phyloP scores from a whole-genome alignment of 92 coral and sea anemone genomes.

The Actinernus sp. region DNA sequence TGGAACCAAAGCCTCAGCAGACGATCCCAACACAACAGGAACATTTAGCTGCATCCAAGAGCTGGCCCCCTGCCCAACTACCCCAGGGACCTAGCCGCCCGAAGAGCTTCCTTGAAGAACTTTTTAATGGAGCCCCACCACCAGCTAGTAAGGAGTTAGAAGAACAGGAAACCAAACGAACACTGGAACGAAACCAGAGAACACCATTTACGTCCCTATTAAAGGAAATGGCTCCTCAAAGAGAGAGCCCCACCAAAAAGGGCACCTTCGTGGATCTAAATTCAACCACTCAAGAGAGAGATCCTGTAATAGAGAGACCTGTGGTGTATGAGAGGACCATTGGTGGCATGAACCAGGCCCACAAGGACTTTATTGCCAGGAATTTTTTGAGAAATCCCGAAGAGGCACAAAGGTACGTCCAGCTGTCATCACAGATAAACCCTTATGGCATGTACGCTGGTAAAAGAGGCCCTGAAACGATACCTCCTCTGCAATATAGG shows the following conservation, averaged over 20 bases:
- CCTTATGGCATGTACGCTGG: constrained; percentile 67
- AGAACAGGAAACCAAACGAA: constrained; percentile 19
- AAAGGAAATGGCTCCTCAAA: constrained; percentile 79
- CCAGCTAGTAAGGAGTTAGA: constrained; percentile 26
- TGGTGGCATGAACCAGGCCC: constrained; percentile 39
- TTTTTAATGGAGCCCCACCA: constrained; percentile 77
- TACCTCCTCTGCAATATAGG: constrained; percentile 74
- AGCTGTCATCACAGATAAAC: constrained; percentile 31
- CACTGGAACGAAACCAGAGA: constrained; percentile 47
- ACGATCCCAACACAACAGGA: constrained; percentile 25
- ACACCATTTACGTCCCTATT: constrained; percentile 80
- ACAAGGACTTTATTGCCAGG: constrained; percentile 43
- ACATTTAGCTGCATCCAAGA: constrained; percentile 58
- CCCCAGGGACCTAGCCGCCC: constrained; percentile 20
- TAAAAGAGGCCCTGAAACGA: constrained; percentile 68
- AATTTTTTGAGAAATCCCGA: constrained; percentile 33
- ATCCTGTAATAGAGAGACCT: constrained; percentile 5
- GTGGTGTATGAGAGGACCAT: neutral
- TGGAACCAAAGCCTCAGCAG: neutral
- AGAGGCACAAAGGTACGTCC: constrained; percentile 46
- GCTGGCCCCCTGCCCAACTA: constrained; percentile 46
- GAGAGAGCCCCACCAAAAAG: constrained; percentile 42
- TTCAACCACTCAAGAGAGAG: constrained; percentile 40
- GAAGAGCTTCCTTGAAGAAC: constrained; percentile 85
- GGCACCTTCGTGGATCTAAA: constrained; percentile 40